Conservation (phyloP, 2,113 vertebrate species). For the Chroicocephalus ridibundus region DNA sequence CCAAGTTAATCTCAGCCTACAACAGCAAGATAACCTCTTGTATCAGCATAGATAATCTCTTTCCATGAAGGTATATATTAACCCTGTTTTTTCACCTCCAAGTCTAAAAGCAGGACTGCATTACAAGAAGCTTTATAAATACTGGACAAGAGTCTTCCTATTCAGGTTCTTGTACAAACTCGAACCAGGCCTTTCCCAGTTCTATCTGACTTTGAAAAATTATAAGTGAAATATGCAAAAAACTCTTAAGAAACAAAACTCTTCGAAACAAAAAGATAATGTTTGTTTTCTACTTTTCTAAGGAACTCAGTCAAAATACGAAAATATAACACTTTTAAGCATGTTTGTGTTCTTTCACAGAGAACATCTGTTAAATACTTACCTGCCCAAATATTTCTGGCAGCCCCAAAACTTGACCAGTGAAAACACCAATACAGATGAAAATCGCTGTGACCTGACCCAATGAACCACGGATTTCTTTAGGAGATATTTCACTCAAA, state of each 20-base stretch:
- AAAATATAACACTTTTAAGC: not conserved
- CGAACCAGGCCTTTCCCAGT: not conserved
- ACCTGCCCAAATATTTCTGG: conserved; percentile 92
- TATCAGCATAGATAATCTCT: not conserved
- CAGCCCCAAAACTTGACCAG: conserved; percentile 88
- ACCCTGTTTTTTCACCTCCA: not conserved
- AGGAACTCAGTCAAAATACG: not conserved
- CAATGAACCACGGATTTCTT: conserved; percentile 85
- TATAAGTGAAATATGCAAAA: not conserved
- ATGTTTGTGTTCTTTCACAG: not conserved
- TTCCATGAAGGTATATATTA: not conserved
- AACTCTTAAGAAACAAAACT: not conserved
- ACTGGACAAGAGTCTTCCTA: not conserved
- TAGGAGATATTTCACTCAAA: conserved; percentile 92
- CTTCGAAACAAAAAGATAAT: not conserved
- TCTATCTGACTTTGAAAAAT: not conserved
- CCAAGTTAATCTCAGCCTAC: not conserved
- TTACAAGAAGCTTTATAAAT: not conserved
- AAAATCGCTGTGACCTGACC: conserved; percentile 92
- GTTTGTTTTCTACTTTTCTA: not conserved
- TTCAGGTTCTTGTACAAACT: not conserved
- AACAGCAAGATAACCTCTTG: not conserved
- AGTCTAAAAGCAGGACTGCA: not conserved
- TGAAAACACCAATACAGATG: conserved; percentile 92
- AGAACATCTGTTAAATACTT: conserved; percentile 37